phyloP scores from a whole-genome alignment of 1,140 invertebrate species.

The Antheraea mylitta region DNA sequence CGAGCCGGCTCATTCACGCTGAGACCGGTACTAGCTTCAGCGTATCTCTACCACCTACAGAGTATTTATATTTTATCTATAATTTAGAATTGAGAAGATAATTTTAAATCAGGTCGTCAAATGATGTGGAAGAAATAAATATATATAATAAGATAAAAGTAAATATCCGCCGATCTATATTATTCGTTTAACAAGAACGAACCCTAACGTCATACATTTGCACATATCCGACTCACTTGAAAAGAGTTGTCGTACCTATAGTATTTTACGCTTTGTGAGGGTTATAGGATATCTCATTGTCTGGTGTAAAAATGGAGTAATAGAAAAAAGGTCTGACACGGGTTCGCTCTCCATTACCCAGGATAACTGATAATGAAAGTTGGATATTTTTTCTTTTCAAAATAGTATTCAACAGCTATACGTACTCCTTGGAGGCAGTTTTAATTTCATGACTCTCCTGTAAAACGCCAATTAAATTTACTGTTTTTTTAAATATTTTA shows the following conservation, averaged over 20 bases:
- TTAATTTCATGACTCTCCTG: too few relatives aligned
- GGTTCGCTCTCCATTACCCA: constrained; percentile 23
- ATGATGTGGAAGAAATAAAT: background rate
- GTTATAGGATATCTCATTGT: constrained; percentile 10
- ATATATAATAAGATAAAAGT: too few relatives aligned
- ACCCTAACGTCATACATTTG: constrained; percentile 5
- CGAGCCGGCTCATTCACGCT: too few relatives aligned
- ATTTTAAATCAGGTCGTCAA: background rate
- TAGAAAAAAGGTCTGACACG: constrained; percentile 21
- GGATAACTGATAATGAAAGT: constrained; percentile 12
- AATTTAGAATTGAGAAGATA: too few relatives aligned
- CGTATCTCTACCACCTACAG: too few relatives aligned
- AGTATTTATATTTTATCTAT: too few relatives aligned
- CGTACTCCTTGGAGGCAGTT: too few relatives aligned
- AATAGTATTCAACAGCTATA: background rate
- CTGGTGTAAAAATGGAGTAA: constrained; percentile 15
- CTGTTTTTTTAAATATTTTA: too few relatives aligned
- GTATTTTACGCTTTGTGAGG: constrained; percentile 12
- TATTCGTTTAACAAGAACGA: background rate
- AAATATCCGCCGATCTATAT: background rate
- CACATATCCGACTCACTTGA: constrained; percentile 2
- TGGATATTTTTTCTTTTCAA: background rate
- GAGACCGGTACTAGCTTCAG: too few relatives aligned
- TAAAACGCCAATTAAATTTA: too few relatives aligned
- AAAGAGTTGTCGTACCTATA: constrained; percentile 12